A percentile compares a stretch with the other conserved stretches of the same genome.
Evolutionary conservation across 37 sponge, comb jelly and placozoan genomes (phyloP).

Genomic region (Eunapius fragilis): DNA sequence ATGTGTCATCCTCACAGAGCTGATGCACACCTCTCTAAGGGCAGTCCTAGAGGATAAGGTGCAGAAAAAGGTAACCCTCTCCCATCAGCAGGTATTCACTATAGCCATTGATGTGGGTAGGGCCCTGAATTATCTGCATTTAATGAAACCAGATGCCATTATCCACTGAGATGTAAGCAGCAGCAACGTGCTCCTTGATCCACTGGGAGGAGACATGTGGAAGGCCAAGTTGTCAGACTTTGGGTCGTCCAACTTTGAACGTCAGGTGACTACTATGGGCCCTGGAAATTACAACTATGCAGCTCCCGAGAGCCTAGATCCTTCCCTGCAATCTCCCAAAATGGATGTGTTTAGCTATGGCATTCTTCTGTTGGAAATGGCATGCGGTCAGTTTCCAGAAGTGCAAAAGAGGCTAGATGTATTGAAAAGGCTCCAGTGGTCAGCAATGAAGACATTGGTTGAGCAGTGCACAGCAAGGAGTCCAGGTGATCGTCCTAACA

Average conservation of each 20-base stretch:
- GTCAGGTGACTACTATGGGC: conserved; percentile 12
- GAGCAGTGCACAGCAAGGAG: neutral
- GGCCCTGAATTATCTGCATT: conserved; percentile 63
- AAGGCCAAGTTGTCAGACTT: conserved; percentile 63
- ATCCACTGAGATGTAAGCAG: conserved; percentile 72
- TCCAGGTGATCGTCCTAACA: conserved; percentile 3
- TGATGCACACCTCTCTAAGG: conserved; percentile 58
- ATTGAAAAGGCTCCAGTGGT: neutral
- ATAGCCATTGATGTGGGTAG: conserved; percentile 32
- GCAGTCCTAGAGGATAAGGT: conserved; percentile 12
- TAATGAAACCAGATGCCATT: conserved; percentile 43
- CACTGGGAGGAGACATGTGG: conserved; percentile 20
- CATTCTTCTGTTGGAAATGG: conserved; percentile 58
- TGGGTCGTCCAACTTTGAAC: conserved; percentile 67
- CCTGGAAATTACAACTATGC: conserved; percentile 55
- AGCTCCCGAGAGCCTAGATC: conserved; percentile 54
- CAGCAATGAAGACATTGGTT: neutral
- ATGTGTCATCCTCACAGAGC: conserved; percentile 46
- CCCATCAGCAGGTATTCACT: conserved; percentile 5
- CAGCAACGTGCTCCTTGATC: conserved; percentile 49
- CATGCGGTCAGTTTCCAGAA: conserved; percentile 37
- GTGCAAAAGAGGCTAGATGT: neutral
- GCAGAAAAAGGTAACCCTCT: conserved; percentile 7
- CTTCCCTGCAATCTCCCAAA: conserved; percentile 40
- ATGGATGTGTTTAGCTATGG: conserved; percentile 71